Base-by-base conservation (phyloP, 2,888 invertebrate species). In the Pardosa pseudoannulata region DNA sequence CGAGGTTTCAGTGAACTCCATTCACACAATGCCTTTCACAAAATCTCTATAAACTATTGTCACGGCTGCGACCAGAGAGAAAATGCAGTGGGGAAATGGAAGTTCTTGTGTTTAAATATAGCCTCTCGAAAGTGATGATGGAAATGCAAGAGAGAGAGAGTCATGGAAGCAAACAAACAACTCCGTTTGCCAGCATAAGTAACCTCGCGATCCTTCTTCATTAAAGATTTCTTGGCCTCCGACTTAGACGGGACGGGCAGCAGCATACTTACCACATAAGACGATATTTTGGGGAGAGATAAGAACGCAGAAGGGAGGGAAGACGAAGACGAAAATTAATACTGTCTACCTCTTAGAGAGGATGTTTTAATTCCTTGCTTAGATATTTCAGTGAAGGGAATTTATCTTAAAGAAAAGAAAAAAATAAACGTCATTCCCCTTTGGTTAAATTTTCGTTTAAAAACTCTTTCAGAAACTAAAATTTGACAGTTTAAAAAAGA, bases 151-250 rank as follows among this genome's bases (percentile, higher is more conserved):
- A 16, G 16, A 16, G 16, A 16, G 16, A 3, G 3, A 16, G 19
- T 23, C 9, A 9, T 9, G 1, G 56, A 19, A 56, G 56, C 56
- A 56, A 56, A 56, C 23, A 56, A 56, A 56, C 56, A 56, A 56
- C 56, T 56, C 56, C 56, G 19, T 23, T 56, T 56, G 56, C 56
- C 56, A 56, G 56, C 56, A 56, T 56, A 56, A 19, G 56, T 56
- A 56, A 56, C 56, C 56, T 56, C 19, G 56, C 23, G 56, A 56
- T 56, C 23, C 23, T 56, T 56, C 56, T 56, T 56, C 56, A 56
- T 56, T 56, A 56, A 56, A 56, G 56, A 56, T 56, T 56, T 46
- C 56, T 56, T 23, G 23, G 56, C 23, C 56, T 6, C 56, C n/a
- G 56, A 56, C 56, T 23, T 3, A 2, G 56, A 23, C 56, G 3